These are phyloP conservation scores for Dynastes tityus DNA, from an alignment of 2,888 invertebrate genomes.

Conservation along the genomic window DNA sequence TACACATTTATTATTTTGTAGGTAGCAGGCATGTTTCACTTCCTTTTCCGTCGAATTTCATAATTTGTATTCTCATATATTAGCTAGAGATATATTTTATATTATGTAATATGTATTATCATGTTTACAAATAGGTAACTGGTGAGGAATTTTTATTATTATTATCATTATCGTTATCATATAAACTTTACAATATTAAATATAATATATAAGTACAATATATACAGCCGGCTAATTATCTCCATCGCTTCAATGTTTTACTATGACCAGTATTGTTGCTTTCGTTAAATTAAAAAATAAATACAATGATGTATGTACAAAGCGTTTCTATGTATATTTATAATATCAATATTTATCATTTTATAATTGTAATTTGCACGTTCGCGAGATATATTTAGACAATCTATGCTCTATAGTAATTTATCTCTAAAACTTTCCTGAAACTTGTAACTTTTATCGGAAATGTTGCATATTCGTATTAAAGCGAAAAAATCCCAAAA, in stretches of 20 bases:
- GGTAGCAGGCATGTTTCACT: conserved; percentile 7
- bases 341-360: conserved; percentile 36
- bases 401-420: conserved; percentile 13
- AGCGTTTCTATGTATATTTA: conserved; percentile 53
- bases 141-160: conserved; percentile 59
- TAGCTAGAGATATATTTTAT: conserved; percentile 4
- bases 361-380: conserved; percentile 51
- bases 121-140: conserved; percentile 66
- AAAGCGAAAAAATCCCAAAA: too few species aligned
- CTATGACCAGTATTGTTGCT: neutral
- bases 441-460: too few species aligned
- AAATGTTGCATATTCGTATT: too few species aligned
- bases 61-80: conserved; percentile 17
- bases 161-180: neutral
- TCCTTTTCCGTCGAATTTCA: neutral
- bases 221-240: conserved; percentile 50
- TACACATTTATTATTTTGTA: conserved; percentile 62
- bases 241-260: neutral
- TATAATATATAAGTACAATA: conserved; percentile 44
- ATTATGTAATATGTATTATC: conserved; percentile 59
- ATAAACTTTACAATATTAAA: conserved; percentile 33
- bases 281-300: conserved; percentile 27
- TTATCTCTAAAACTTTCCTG: neutral
- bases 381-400: conserved; percentile 44
- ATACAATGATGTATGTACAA: conserved; percentile 56